Evolutionary conservation across 2,888 invertebrate genomes (phyloP).

Genomic region (Diarsia rubi): DNA sequence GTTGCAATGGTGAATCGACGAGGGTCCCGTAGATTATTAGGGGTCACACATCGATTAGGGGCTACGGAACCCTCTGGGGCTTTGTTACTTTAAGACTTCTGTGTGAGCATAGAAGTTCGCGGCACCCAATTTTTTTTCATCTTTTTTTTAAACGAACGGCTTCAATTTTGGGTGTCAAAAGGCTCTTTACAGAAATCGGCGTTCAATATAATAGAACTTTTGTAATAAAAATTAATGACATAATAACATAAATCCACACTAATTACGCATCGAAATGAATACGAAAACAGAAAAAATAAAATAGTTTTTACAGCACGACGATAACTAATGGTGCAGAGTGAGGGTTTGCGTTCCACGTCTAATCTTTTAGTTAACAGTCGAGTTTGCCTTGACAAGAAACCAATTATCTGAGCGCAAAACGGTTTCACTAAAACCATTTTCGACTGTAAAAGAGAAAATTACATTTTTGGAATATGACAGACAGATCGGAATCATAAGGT

Average conservation of each 20-base stretch:
- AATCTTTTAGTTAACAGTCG: slow-evolving; percentile 75
- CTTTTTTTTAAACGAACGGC: slow-evolving; percentile 50
- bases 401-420: slow-evolving; percentile 24
- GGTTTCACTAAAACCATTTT: slow-evolving; percentile 44
- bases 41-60: slow-evolving; percentile 72
- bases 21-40: slow-evolving; percentile 86
- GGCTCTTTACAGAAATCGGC: slow-evolving; percentile 87
- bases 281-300: slow-evolving; percentile 87
- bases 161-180: slow-evolving; percentile 74
- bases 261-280: slow-evolving; percentile 89
- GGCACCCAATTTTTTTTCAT: slow-evolving; percentile 75
- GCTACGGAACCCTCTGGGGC: slow-evolving; percentile 86
- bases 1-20: slow-evolving; percentile 84
- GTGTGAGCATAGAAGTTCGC: slow-evolving; percentile 78
- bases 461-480: slow-evolving; percentile 1
- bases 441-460: background rate
- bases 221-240: slow-evolving; percentile 81
- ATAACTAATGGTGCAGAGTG: slow-evolving; percentile 90
- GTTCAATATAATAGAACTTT: slow-evolving; percentile 67
- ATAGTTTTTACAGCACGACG: slow-evolving; percentile 89
- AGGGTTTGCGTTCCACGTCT: slow-evolving; percentile 83
- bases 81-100: slow-evolving; percentile 81
- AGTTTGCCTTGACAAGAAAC: slow-evolving; percentile 73
- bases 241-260: slow-evolving; percentile 89
- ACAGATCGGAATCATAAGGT: background rate